phyloP scores from a whole-genome alignment of 2,113 vertebrate genomes.

The Ceyx melanurus region DNA sequence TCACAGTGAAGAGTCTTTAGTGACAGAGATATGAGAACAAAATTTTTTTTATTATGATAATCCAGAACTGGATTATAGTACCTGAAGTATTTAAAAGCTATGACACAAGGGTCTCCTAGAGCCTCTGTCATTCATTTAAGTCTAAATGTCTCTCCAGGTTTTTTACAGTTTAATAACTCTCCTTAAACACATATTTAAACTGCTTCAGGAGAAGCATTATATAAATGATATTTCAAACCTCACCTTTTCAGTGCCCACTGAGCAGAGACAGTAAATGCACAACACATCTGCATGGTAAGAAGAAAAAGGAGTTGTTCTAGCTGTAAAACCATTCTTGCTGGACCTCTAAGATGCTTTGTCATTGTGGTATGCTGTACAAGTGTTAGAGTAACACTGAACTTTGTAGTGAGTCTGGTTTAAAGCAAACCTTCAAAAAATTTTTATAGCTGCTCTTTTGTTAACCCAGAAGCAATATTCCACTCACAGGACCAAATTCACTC shows the following conservation, averaged over 20 bases:
- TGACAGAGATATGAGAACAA: background rate
- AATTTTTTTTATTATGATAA: background rate
- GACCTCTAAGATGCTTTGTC: background rate
- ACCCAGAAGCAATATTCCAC: background rate
- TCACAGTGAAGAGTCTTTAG: background rate
- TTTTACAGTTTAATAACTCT: background rate
- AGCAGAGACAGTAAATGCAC: accelerated
- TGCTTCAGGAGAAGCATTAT: background rate
- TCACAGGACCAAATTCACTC: background rate
- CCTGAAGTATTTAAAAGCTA: background rate
- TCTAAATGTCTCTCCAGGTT: background rate
- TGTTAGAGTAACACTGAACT: background rate
- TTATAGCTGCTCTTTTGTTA: background rate
- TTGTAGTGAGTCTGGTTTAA: background rate
- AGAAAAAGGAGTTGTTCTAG: background rate
- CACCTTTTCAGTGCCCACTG: background rate
- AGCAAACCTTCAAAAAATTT: background rate
- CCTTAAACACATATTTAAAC: background rate
- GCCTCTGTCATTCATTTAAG: background rate
- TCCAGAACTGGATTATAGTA: background rate
- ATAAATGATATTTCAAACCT: background rate
- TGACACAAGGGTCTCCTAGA: background rate
- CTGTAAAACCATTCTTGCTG: background rate
- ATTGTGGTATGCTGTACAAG: background rate
- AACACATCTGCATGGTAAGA: background rate